A percentile compares a stretch with the other conserved stretches of the same genome.
phyloP scores from a whole-genome alignment of 2,888 invertebrate species.

The Steinernema hermaphroditum region DNA sequence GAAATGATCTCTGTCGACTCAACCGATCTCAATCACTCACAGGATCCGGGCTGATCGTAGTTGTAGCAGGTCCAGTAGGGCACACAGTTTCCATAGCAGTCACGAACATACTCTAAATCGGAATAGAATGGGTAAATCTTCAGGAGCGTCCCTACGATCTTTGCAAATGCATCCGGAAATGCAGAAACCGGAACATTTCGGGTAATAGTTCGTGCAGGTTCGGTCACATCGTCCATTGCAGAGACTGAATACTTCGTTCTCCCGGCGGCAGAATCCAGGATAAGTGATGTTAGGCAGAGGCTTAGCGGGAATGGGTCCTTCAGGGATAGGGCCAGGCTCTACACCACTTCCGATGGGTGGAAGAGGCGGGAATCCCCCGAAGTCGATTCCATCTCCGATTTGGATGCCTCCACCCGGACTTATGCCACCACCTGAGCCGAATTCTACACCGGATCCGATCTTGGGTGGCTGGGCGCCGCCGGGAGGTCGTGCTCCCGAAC shows the following conservation, averaged over 20 bases:
- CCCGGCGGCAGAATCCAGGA: not conserved
- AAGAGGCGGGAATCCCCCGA: too few relatives aligned
- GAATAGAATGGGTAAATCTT: too few relatives aligned
- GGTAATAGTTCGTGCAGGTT: not conserved
- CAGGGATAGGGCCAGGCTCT: too few relatives aligned
- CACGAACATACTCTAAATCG: not conserved
- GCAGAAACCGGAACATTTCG: not conserved
- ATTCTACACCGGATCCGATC: too few relatives aligned
- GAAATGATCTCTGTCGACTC: not conserved
- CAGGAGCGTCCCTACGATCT: not conserved
- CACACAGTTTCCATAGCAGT: conserved; percentile 15
- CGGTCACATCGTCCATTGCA: conserved; percentile 23
- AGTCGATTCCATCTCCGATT: too few relatives aligned
- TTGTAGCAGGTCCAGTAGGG: conserved; percentile 18
- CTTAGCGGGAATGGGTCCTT: too few relatives aligned
- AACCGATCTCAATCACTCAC: not conserved
- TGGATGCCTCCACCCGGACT: too few relatives aligned
- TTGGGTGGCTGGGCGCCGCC: too few relatives aligned
- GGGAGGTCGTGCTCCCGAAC: too few relatives aligned
- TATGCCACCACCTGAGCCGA: too few relatives aligned
- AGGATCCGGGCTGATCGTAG: not conserved
- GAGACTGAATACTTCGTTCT: not conserved
- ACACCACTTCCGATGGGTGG: too few relatives aligned
- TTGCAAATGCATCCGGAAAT: not conserved
- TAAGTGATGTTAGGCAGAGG: too few relatives aligned